A percentile compares a stretch with the other conserved stretches of the same genome.
phyloP scores from a whole-genome alignment of 2,113 vertebrate species.

The Aptenodytes forsteri region DNA sequence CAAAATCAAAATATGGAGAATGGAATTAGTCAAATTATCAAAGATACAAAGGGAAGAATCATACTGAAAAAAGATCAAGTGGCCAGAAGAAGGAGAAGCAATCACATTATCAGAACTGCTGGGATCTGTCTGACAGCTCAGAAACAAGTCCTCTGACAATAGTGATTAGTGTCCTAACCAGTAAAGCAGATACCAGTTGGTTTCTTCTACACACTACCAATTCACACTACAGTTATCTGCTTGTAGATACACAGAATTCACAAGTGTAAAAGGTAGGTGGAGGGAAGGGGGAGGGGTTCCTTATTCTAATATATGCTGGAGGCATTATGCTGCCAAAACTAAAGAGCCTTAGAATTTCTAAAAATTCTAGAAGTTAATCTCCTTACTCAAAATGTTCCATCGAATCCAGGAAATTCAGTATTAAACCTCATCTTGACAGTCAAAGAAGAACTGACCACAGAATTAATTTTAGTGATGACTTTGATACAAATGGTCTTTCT shows the following conservation, averaged over 20 bases:
- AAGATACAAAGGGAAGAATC: not conserved
- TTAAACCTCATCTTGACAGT: not conserved
- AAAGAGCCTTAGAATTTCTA: not conserved
- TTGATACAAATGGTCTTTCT: not conserved
- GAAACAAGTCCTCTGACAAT: not conserved
- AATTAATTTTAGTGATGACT: conserved; percentile 1
- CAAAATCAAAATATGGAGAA: not conserved
- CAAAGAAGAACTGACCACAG: not conserved
- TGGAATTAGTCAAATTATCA: not conserved
- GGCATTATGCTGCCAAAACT: not conserved
- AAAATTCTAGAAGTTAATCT: not conserved
- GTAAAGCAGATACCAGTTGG: not conserved
- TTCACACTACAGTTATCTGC: not conserved
- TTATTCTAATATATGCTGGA: not conserved
- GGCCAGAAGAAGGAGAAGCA: not conserved
- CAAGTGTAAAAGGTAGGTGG: not conserved
- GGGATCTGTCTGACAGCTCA: not conserved
- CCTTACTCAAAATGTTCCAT: not conserved
- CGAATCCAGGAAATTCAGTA: not conserved
- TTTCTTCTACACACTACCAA: not conserved
- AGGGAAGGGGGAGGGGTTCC: not conserved
- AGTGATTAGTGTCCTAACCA: not conserved
- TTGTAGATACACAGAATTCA: not conserved
- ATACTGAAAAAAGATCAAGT: not conserved
- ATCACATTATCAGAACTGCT: not conserved